A percentile compares a stretch with the other conserved stretches of the same genome.
These are phyloP conservation scores for Coreius guichenoti DNA, from an alignment of 2,797 vertebrate species.

Conservation along the genomic window DNA sequence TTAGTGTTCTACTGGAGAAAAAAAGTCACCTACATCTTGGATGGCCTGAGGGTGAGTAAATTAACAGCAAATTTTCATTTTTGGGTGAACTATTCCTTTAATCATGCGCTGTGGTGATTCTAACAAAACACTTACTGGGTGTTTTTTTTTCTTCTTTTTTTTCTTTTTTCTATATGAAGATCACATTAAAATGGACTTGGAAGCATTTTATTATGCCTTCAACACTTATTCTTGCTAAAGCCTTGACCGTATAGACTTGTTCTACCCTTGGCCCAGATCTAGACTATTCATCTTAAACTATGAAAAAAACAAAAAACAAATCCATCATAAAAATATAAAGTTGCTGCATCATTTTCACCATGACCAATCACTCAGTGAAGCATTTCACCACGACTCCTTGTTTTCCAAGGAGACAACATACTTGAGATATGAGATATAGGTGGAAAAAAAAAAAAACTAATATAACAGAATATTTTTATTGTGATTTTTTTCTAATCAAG, in stretches of 20 bases:
- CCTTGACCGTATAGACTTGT: slow-evolving; percentile 9
- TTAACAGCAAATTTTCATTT: no score
- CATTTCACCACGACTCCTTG: neutral
- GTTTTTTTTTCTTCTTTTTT: no score
- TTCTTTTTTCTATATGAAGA: neutral
- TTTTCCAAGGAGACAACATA: neutral
- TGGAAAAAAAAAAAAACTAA: neutral
- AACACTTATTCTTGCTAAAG: neutral
- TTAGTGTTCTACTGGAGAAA: no score
- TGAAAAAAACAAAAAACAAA: neutral
- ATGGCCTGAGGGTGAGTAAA: no score
- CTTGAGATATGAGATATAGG: no score
- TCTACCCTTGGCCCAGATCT: neutral
- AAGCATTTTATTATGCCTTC: neutral
- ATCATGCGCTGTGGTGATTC: neutral
- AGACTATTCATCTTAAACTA: neutral
- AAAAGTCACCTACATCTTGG: no score
- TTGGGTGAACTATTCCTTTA: neutral
- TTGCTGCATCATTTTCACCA: neutral
- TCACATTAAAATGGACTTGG: neutral
- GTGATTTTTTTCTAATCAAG: neutral
- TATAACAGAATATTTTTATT: neutral
- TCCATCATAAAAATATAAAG: slow-evolving; percentile 7
- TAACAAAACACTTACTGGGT: neutral
- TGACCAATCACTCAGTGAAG: neutral